Conservation (phyloP, 2,113 vertebrate species). For the Paratilapia polleni region DNA sequence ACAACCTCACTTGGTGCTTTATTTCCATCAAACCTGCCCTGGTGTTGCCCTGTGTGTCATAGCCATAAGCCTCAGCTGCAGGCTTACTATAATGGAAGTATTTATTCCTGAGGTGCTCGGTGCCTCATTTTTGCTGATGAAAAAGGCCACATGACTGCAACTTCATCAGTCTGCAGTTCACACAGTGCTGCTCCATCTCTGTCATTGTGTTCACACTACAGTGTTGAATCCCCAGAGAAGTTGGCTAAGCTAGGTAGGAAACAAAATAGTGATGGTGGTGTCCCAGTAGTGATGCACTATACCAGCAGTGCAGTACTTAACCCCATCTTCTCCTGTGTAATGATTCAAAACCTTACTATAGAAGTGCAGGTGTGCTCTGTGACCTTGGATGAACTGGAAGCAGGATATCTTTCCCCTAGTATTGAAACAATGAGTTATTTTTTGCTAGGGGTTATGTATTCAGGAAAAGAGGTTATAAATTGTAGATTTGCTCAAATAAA, state of each 20-base stretch:
- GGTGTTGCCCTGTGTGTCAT: constrained; percentile 14
- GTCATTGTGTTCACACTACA: constrained; percentile 35
- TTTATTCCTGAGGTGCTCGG: constrained; percentile 26
- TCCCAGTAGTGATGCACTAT: constrained; percentile 1
- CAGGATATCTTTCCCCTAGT: neutral
- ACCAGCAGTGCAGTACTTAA: neutral
- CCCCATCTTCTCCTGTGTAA: neutral
- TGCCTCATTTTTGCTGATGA: constrained; percentile 51
- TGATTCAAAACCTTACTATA: neutral
- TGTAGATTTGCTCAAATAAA: neutral
- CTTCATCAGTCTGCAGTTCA: constrained; percentile 45
- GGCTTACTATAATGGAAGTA: constrained; percentile 17
- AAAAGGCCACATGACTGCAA: constrained; percentile 47
- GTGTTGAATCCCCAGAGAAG: constrained; percentile 24
- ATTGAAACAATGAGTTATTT: neutral
- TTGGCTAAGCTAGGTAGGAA: constrained; percentile 11
- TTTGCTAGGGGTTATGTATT: neutral
- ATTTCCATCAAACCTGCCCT: constrained; percentile 28
- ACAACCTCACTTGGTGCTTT: neutral
- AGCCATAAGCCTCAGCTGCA: constrained; percentile 26
- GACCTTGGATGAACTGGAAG: neutral
- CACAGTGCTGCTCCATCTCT: constrained; percentile 25
- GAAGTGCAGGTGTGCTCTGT: neutral
- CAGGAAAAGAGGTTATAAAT: neutral
- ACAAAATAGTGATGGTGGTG: constrained; percentile 27